phyloP scores from a whole-genome alignment of 2,888 invertebrate genomes.

The Pseudanteris insignis region DNA sequence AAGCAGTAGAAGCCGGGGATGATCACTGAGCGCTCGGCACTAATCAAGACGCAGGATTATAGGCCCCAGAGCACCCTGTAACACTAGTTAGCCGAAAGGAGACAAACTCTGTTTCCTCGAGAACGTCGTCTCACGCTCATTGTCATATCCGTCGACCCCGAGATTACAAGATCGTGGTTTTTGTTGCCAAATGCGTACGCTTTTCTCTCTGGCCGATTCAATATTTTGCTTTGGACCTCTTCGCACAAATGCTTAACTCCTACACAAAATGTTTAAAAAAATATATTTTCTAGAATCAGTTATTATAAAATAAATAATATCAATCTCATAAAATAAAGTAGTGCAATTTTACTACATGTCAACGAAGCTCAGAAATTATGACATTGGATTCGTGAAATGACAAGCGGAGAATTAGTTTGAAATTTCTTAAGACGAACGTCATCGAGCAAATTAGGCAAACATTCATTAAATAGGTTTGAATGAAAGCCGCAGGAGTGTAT shows the following conservation, averaged over 20 bases:
- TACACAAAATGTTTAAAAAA: too few relatives aligned
- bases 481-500: constrained; percentile 11
- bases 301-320: too few relatives aligned
- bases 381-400: too few relatives aligned
- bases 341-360: too few relatives aligned
- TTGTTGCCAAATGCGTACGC: constrained; percentile 44
- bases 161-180: constrained; percentile 54
- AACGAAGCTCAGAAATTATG: too few relatives aligned
- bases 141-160: constrained; percentile 49
- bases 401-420: too few relatives aligned
- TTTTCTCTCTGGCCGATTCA: constrained; percentile 24
- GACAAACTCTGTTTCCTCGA: constrained; percentile 45
- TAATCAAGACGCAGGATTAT: constrained; percentile 67
- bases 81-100: constrained; percentile 49
- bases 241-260: constrained; percentile 40
- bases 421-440: too few relatives aligned
- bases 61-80: constrained; percentile 60
- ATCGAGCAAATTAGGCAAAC: constrained; percentile 34
- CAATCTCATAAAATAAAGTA: too few relatives aligned
- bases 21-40: constrained; percentile 64
- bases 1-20: constrained; percentile 63
- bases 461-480: constrained; percentile 36
- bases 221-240: constrained; percentile 27
- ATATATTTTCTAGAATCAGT: too few relatives aligned
- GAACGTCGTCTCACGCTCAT: constrained; percentile 50